A percentile compares a stretch with the other conserved stretches of the same genome.
phyloP scores from a whole-genome alignment of 2,888 invertebrate genomes.

The Tipula vernalis region DNA sequence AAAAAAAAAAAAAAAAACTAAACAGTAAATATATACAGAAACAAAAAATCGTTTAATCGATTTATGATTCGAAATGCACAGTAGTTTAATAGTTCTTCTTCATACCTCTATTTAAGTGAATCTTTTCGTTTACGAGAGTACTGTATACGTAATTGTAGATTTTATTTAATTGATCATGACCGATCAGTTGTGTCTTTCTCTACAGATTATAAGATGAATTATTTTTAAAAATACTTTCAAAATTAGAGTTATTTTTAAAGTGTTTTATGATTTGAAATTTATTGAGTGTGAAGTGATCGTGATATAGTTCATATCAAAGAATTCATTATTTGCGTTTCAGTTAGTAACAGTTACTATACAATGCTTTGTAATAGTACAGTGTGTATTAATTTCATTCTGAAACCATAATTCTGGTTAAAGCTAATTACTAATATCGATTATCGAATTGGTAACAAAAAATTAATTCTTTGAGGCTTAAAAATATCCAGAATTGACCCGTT shows the following conservation, averaged over 20 bases:
- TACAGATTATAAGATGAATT: background rate
- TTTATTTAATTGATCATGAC: background rate
- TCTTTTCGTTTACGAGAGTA: background rate
- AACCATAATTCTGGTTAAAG: too few relatives aligned
- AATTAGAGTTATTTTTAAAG: background rate
- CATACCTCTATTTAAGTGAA: background rate
- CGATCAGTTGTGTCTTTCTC: background rate
- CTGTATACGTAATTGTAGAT: background rate
- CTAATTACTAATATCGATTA: too few relatives aligned
- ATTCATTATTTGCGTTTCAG: too few relatives aligned
- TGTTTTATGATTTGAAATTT: background rate
- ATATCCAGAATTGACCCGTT: too few relatives aligned
- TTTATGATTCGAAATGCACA: slow-evolving; percentile 4
- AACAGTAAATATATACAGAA: background rate
- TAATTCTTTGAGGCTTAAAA: too few relatives aligned
- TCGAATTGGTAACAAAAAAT: too few relatives aligned
- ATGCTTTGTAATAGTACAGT: too few relatives aligned
- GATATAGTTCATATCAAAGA: background rate
- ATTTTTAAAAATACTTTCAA: background rate
- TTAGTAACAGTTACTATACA: too few relatives aligned
- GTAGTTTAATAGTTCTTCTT: background rate
- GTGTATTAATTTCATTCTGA: too few relatives aligned
- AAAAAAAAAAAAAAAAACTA: background rate
- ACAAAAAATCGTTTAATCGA: background rate
- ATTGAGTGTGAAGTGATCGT: background rate